Evolutionary conservation across 2,888 invertebrate species (phyloP), one percentile per base, ranked within the genome.

Genomic region (Andrena marginata): DNA sequence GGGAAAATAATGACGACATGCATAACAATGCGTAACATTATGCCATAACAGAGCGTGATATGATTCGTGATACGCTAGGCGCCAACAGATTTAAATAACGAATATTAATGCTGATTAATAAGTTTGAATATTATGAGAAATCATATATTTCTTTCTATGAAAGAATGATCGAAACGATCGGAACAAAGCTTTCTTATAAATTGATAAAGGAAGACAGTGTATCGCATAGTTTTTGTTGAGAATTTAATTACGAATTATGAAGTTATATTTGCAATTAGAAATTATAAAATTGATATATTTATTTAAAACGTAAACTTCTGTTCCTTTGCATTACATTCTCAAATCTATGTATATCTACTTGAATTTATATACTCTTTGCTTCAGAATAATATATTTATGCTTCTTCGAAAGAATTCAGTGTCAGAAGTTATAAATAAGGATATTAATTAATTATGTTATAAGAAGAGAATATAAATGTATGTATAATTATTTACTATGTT

Each of bases 141-240:
- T 48, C 48, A 48, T 20, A 10, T 23, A 26, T 62, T 31, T 77
- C 62, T 78, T 78, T 77, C 78, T 77, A 31, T 77, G 77, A 77
- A 77, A 77, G 60, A 77, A 77, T 7, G 49, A 60, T 65, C 6
- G 59, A 67, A 26, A 51, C 35, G 67, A 51, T 51, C 76, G 56
- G 42, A 10, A 42, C 56, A n/a, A 63, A 51, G 42, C 20, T 29
- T 31, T 59, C 48, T 10, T 54, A 42, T 76, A 6, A 42, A 23
- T n/a, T 56, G 54, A 6, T 13, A 29, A 42, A 51, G n/a, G 13
- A 23, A 35, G 0, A 42, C 31, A 54, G 6, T 42, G 29, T 75
- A 20, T 29, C 42, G 51, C 16, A 4, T 71, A 35, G 60, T 49
- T 71, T 33, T 20, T 20, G 3, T 29, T 54, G n/a, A 49, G 35